Base-by-base conservation (phyloP, 2,797 vertebrate species). In the Aplochiton taeniatus region DNA sequence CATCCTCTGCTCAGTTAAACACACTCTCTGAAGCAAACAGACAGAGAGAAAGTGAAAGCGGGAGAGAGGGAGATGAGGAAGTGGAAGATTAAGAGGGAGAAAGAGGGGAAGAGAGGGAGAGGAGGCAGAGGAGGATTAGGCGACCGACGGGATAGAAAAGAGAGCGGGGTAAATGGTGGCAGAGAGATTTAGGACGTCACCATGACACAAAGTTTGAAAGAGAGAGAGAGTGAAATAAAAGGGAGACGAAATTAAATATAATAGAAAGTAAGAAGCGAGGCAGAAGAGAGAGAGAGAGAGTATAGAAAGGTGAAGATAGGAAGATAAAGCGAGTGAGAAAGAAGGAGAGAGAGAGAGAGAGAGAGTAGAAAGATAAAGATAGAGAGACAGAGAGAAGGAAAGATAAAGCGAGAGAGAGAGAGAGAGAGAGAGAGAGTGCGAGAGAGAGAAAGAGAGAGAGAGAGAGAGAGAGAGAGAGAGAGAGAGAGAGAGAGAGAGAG, bases 21-120 rank as follows among this genome's bases (percentile, higher is more conserved):
- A 16, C 57, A 19, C 11, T 16, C 16, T 59, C 57, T 16, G 41
- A 16, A 12, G 44, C 57, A 59, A 16, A 59, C 57, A 45, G 57
- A 59, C 17, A 17, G 31, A 45, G 41, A 59, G 57, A 46, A 44
- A 11, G 41, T 19, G 55, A 16, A 4, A 57, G 13, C 1, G 55
- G n/a, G n/a, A n/a, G n/a, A n/a, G n/a, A n/a, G n/a, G n/a, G n/a
- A n/a, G n/a, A n/a, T n/a, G n/a, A n/a, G n/a, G n/a, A n/a, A n/a
- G n/a, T n/a, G n/a, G n/a, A 31, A 31, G 31, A 31, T 31, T 31
- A 31, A 31, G 31, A 31, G 31, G n/a, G n/a, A n/a, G n/a, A n/a
- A 31, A 31, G 31, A 31, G 31, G 31, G 31, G 6, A n/a, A n/a
- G n/a, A n/a, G n/a, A n/a, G n/a, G n/a, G n/a, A n/a, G n/a, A n/a